Conservation (phyloP, 2,113 vertebrate genomes). For the Xyliphius kryptos region DNA sequence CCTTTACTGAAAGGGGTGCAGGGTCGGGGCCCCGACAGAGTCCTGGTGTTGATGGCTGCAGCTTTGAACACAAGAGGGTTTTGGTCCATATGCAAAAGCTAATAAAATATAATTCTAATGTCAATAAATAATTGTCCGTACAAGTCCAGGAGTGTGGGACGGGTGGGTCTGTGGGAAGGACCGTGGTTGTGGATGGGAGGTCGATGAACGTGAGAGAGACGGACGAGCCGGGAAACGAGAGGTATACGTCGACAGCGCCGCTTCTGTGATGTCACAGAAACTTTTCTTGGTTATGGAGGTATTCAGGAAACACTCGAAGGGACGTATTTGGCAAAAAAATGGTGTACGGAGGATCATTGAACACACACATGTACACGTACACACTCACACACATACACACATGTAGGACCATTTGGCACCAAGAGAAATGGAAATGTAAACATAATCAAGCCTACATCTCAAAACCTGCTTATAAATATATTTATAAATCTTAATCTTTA, state of each 20-base stretch:
- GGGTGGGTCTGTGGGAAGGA: constrained; percentile 9
- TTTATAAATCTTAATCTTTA: constrained; percentile 17
- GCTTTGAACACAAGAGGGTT: constrained; percentile 14
- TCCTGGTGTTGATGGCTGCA: constrained; percentile 14
- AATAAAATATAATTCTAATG: constrained; percentile 43
- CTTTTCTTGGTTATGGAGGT: background rate
- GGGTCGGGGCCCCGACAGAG: background rate
- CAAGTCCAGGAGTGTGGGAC: constrained; percentile 33
- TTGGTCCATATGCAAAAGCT: constrained; percentile 32
- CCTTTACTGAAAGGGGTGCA: constrained; percentile 6
- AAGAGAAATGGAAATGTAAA: constrained; percentile 45
- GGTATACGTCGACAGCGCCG: background rate
- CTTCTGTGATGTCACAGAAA: background rate
- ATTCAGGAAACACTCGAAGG: background rate
- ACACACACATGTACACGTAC: background rate
- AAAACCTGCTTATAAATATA: background rate
- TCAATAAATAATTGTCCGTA: constrained; percentile 47
- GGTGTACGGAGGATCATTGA: background rate
- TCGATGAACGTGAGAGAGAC: constrained; percentile 3
- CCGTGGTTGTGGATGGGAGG: constrained; percentile 14
- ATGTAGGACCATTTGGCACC: constrained; percentile 43
- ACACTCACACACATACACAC: constrained; percentile 13
- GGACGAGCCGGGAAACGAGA: background rate
- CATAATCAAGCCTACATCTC: constrained; percentile 36
- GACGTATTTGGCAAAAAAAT: no score